Evolutionary conservation across 2,888 invertebrate species (phyloP).

Genomic region (Athalia cordata): DNA sequence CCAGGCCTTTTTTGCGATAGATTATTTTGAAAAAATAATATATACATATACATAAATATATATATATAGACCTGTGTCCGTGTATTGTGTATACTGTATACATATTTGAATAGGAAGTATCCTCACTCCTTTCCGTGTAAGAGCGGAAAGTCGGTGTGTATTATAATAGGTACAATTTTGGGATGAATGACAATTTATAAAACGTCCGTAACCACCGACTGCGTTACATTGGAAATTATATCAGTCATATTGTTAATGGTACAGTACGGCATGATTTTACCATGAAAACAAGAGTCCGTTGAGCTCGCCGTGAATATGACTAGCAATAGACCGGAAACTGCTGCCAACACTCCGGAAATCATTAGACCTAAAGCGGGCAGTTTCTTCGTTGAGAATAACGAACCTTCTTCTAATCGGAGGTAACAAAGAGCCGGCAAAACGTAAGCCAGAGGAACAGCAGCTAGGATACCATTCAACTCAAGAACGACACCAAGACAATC

Average conservation of each 20-base stretch:
- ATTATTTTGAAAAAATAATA: constrained; percentile 1
- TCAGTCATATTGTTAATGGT: constrained; percentile 52
- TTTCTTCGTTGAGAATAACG: constrained; percentile 80
- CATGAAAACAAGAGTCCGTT: constrained; percentile 80
- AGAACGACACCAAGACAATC: constrained; percentile 89
- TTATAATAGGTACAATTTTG: neutral
- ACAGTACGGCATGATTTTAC: constrained; percentile 80
- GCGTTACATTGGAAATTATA: constrained; percentile 7
- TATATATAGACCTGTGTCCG: neutral
- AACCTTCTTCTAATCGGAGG: constrained; percentile 84
- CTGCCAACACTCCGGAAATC: constrained; percentile 80
- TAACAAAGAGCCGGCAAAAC: constrained; percentile 88
- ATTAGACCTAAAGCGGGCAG: constrained; percentile 83
- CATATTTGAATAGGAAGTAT: constrained; percentile 9
- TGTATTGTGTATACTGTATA: neutral
- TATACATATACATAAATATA: constrained; percentile 21
- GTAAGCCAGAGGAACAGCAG: constrained; percentile 89
- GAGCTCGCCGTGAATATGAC: constrained; percentile 74
- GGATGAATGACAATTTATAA: constrained; percentile 9
- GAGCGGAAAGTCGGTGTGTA: constrained; percentile 2
- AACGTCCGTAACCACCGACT: neutral
- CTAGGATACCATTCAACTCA: constrained; percentile 88
- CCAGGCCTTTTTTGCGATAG: neutral
- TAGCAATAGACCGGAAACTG: constrained; percentile 78
- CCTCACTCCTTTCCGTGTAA: constrained; percentile 5